These are phyloP conservation scores for Equus quagga DNA, from an alignment of 2,113 vertebrate species.

Conservation along the genomic window DNA sequence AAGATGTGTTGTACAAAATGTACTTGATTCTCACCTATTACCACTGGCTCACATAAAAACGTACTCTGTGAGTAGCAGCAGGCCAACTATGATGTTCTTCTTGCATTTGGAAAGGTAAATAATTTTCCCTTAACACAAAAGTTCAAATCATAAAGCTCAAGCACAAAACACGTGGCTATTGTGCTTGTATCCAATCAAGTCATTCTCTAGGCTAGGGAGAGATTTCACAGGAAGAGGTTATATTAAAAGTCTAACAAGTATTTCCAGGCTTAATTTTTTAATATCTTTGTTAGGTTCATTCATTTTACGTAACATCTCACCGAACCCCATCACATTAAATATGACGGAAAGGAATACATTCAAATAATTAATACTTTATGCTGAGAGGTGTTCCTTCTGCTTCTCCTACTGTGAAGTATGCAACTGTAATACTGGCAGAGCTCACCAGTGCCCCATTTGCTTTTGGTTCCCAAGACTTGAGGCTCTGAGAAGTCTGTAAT, in stretches of 20 bases:
- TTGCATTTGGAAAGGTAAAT: slow-evolving; percentile 21
- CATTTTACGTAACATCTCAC: not conserved
- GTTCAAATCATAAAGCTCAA: slow-evolving; percentile 2
- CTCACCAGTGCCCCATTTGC: not conserved
- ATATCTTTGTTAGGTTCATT: slow-evolving; percentile 26
- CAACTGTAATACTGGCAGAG: not conserved
- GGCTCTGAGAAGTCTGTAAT: slow-evolving; percentile 15
- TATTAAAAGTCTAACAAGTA: not conserved
- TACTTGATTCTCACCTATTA: not conserved
- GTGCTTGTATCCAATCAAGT: not conserved
- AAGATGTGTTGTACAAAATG: not conserved
- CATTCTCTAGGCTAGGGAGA: not conserved
- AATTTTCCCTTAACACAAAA: not conserved
- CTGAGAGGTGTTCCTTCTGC: not conserved
- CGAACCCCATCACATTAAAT: not conserved
- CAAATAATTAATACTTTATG: not conserved
- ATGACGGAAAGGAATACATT: not conserved
- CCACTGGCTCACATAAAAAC: not conserved
- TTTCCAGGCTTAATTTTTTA: not conserved
- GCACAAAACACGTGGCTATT: not conserved
- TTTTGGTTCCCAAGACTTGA: not conserved
- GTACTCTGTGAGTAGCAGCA: not conserved
- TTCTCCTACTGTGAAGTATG: not conserved
- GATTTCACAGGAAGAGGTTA: not conserved
- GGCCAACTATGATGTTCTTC: not conserved